phyloP scores from a whole-genome alignment of 2,797 vertebrate genomes.

The Diglossa cyanea region DNA sequence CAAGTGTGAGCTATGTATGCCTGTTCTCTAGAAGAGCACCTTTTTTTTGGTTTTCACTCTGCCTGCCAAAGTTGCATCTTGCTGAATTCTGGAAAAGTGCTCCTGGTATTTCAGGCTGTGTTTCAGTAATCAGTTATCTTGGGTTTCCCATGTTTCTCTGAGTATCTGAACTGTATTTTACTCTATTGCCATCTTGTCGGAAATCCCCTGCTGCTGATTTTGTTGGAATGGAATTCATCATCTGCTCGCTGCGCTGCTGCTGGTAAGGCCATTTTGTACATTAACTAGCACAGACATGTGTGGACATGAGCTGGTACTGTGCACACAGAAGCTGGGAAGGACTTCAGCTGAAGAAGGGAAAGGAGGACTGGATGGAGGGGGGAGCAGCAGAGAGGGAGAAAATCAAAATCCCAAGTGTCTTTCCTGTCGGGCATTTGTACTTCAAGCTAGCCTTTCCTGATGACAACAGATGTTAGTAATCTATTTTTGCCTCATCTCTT shows the following conservation, averaged over 20 bases:
- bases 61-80: not conserved
- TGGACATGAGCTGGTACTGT: not conserved
- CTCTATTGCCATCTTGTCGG: not conserved
- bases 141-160: not conserved
- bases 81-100: not conserved
- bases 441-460: not conserved
- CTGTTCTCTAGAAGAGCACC: not conserved
- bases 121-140: not conserved
- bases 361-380: not conserved
- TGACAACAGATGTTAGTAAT: not conserved
- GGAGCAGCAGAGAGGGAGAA: not conserved
- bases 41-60: not conserved
- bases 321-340: not conserved
- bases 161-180: not conserved
- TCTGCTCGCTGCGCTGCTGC: slow-evolving; percentile 34
- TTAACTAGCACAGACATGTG: not conserved
- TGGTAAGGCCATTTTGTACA: slow-evolving; percentile 44
- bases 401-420: not conserved
- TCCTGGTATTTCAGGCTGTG: not conserved
- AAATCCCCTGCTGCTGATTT: slow-evolving; percentile 41
- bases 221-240: slow-evolving; percentile 62
- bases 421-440: not conserved
- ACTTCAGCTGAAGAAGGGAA: not conserved
- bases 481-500: not conserved
- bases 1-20: not conserved